Base-by-base conservation (phyloP, 2,797 vertebrate species). In the Micrastur ruficollis region DNA sequence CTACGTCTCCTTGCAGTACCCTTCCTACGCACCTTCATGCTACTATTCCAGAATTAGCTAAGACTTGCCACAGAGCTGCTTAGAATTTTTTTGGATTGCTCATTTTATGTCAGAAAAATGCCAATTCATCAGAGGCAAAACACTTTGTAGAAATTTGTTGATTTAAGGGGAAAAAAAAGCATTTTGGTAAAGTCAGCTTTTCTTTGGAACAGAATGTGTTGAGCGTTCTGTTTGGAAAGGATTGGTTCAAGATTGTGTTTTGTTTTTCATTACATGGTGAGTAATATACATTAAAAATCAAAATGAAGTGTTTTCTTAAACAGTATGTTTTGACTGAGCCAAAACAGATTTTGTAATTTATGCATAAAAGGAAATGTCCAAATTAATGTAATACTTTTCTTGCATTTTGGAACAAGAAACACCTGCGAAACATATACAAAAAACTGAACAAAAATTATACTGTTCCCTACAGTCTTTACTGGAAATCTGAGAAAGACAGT, bases 241-340 rank as follows among this genome's bases (percentile, higher is more conserved):
- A 95, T 74, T 0, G 2, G 67, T 89, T 96, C 83, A 92, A 95
- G 91, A 95, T 55, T 96, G 87, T 89, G 92, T 89, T 96, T 96
- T 95, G 92, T 78, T 94, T 96, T 89, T 95, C 95, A 86, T 96
- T 97, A 67, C 86, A 81, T 86, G 94, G 92, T 96, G 94, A 96
- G 87, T 92, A 97, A 94, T 95, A 96, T 93, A 94, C 65, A 95
- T 94, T 92, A 87, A 96, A 95, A 97, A 91, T 87, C 81, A 82
- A 94, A 96, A 94, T 89, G 94, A 97, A 96, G 95, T 95, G 95
- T 94, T 97, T 95, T 94, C 96, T 93, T 92, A 92, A 92, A 75
- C 79, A 65, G 81, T n/a, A 40, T 90, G 92, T 93, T 96, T 96
- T 96, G 96, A 95, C 89, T 95, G 91, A 95, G 65, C 84, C 15